Percentiles rank a stretch among this genome's conserved stretches.
These are phyloP conservation scores for Arge pagana DNA, from an alignment of 2,888 invertebrate genomes.

Conservation along the genomic window DNA sequence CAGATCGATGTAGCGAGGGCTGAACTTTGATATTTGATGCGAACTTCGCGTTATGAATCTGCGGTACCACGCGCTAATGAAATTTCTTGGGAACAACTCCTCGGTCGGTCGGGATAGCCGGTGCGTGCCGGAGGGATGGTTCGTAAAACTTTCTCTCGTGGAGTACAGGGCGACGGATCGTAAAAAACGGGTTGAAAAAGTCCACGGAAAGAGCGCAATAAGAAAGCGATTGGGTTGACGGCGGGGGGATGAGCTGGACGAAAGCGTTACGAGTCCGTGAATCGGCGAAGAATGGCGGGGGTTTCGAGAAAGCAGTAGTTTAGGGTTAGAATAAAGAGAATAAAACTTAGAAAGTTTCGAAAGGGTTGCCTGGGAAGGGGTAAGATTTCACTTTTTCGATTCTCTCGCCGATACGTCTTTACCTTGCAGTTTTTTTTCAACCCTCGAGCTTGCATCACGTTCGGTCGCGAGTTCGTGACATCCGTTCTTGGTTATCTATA, in stretches of 20 bases:
- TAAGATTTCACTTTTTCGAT: slow-evolving; percentile 47
- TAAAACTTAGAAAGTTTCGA: slow-evolving; percentile 46
- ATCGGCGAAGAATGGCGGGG: slow-evolving; percentile 16
- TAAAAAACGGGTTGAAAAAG: slow-evolving; percentile 46
- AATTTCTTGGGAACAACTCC: slow-evolving; percentile 12
- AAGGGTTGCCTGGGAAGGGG: slow-evolving; percentile 43
- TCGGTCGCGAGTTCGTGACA: too few relatives aligned
- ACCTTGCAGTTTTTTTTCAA: slow-evolving; percentile 38
- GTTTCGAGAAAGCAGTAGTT: slow-evolving; percentile 41
- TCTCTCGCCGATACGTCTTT: slow-evolving; percentile 23
- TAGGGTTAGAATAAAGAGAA: slow-evolving; percentile 31
- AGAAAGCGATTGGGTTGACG: slow-evolving; percentile 23
- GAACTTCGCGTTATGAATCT: slow-evolving; percentile 17
- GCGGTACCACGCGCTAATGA: slow-evolving; percentile 4
- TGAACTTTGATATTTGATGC: too few relatives aligned
- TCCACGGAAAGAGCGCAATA: slow-evolving; percentile 4
- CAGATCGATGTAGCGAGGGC: too few relatives aligned
- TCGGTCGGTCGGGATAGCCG: slow-evolving; percentile 15
- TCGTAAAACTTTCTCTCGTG: slow-evolving; percentile 42
- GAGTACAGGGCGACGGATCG: slow-evolving; percentile 43
- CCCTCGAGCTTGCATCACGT: slow-evolving; percentile 25
- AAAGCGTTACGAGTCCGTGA: neutral
- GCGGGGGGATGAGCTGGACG: slow-evolving; percentile 21
- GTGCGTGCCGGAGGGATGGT: slow-evolving; percentile 17
- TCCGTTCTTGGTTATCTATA: too few relatives aligned